A percentile compares a stretch with the other conserved stretches of the same genome.
Evolutionary conservation across 2,797 vertebrate species (phyloP).

Genomic region (Cuniculus paca): DNA sequence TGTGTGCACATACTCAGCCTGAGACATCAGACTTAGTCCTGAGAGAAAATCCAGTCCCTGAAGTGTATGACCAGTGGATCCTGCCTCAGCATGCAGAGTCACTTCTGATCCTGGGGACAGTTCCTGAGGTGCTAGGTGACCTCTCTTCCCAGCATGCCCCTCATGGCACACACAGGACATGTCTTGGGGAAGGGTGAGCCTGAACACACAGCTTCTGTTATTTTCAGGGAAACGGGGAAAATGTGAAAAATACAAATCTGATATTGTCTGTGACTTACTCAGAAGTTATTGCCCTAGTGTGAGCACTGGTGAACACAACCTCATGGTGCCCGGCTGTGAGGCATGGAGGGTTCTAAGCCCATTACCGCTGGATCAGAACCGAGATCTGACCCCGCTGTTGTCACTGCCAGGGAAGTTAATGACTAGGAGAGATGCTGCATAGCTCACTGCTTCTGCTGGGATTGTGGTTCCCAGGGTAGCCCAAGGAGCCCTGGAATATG

Average conservation of each 20-base stretch:
- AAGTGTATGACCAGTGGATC: fast-evolving
- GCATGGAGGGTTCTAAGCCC: background rate
- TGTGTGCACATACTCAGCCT: background rate
- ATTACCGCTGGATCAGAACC: background rate
- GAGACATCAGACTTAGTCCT: background rate
- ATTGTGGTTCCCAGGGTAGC: background rate
- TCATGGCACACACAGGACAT: background rate
- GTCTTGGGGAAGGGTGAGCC: background rate
- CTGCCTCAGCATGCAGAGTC: too few species aligned
- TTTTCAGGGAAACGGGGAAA: background rate
- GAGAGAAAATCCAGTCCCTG: background rate
- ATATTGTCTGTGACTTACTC: fast-evolving
- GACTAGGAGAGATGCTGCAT: background rate
- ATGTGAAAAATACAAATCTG: background rate
- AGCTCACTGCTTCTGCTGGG: slow-evolving; percentile 1
- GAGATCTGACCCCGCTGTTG: background rate
- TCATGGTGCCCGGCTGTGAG: background rate
- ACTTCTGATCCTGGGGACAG: background rate
- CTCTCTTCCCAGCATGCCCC: background rate
- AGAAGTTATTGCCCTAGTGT: background rate
- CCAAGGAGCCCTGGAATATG: background rate
- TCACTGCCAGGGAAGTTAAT: background rate
- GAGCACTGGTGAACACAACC: background rate
- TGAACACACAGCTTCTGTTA: too few species aligned
- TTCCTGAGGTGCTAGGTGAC: fast-evolving